phyloP scores from a whole-genome alignment of 2,797 vertebrate genomes.

The Threskiornis aethiopicus region DNA sequence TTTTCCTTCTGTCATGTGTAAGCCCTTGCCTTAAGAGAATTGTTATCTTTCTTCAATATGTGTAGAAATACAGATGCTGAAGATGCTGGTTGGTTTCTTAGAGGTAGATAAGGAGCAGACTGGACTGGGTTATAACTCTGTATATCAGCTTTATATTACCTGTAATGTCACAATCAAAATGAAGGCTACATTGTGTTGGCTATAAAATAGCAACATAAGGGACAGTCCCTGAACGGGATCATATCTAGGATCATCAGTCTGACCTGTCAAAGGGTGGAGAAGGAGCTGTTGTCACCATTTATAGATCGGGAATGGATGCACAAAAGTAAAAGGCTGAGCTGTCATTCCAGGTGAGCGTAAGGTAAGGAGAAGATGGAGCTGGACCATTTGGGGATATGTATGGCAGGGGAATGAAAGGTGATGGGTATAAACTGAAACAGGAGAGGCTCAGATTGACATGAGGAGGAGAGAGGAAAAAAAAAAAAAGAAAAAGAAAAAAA shows the following conservation, averaged over 20 bases:
- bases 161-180: not conserved
- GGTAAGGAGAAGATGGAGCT: not conserved
- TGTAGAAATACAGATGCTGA: not conserved
- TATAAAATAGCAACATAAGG: not conserved
- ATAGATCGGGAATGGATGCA: accelerated
- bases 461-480: not conserved
- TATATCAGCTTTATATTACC: not conserved
- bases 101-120: not conserved
- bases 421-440: not conserved
- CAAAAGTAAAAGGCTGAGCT: not conserved
- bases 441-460: not conserved
- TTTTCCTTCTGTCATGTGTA: not conserved
- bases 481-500: not conserved
- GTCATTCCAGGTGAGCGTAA: not conserved
- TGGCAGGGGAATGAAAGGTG: not conserved
- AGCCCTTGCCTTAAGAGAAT: not conserved
- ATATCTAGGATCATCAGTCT: not conserved
- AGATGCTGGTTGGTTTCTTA: not conserved
- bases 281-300: not conserved
- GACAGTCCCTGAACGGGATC: not conserved
- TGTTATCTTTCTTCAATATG: not conserved
- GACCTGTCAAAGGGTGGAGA: not conserved
- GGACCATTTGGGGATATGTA: not conserved
- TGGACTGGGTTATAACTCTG: not conserved
- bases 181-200: not conserved